phyloP scores from a whole-genome alignment of 1,140 invertebrate genomes.

The Pogonognathellus flavescens region DNA sequence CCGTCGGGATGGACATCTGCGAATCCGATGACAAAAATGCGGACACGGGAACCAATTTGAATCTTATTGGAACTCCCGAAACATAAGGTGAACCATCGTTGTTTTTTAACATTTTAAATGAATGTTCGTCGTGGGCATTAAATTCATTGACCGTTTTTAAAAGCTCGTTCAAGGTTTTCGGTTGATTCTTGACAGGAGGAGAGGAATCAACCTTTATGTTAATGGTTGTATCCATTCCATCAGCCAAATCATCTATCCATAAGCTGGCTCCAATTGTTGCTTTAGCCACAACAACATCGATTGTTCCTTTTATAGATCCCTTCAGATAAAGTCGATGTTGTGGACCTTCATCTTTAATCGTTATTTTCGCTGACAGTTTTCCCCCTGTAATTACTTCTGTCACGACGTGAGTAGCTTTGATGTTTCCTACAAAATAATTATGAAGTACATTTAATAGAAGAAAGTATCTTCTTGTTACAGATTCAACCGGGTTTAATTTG shows the following conservation, averaged over 20 bases:
- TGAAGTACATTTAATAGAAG: too few relatives aligned
- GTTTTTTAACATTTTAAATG: background rate
- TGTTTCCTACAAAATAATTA: too few relatives aligned
- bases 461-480: too few relatives aligned
- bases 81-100: background rate
- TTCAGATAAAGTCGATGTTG: background rate
- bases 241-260: background rate
- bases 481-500: too few relatives aligned
- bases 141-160: conserved; percentile 8
- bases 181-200: conserved; percentile 4
- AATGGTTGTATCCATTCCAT: background rate
- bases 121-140: background rate
- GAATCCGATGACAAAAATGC: too few relatives aligned
- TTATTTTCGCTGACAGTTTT: background rate
- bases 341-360: background rate
- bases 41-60: background rate
- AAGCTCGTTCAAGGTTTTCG: background rate
- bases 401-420: background rate
- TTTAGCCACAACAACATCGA: background rate
- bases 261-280: conserved; percentile 1
- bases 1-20: too few relatives aligned
- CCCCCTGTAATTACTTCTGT: background rate
- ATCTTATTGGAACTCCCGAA: conserved; percentile 15
- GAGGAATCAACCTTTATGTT: background rate
- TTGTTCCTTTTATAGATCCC: background rate